These are phyloP conservation scores for Chaenocephalus aceratus DNA, from an alignment of 2,113 vertebrate genomes.

Conservation along the genomic window DNA sequence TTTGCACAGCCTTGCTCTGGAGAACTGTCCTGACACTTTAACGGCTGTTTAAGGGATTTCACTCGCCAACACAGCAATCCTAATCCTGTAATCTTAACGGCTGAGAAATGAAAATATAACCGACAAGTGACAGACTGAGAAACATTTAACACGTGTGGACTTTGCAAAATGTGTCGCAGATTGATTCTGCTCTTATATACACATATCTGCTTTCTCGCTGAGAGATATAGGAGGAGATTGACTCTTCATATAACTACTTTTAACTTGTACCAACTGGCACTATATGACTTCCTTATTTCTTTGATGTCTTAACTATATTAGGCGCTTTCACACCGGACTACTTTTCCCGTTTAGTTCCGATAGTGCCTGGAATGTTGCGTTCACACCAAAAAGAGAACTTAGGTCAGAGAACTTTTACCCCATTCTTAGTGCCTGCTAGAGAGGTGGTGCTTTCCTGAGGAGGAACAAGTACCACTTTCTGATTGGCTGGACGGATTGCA, in stretches of 20 bases:
- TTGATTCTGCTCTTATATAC: not conserved
- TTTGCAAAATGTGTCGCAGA: not conserved
- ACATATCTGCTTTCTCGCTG: not conserved
- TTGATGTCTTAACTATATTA: too few relatives aligned
- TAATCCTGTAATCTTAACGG: conserved; percentile 36
- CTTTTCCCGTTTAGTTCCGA: too few relatives aligned
- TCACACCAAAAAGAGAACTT: too few relatives aligned
- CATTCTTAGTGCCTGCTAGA: too few relatives aligned
- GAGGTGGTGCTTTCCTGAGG: too few relatives aligned
- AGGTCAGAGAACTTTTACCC: too few relatives aligned
- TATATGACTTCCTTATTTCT: too few relatives aligned
- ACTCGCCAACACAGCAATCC: conserved; percentile 26
- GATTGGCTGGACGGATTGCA: too few relatives aligned
- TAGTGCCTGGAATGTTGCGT: too few relatives aligned
- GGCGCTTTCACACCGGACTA: too few relatives aligned
- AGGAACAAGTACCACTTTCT: too few relatives aligned
- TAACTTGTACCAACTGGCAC: too few relatives aligned
- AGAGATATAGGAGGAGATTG: not conserved
- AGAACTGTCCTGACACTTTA: conserved; percentile 40
- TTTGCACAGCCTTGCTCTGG: conserved; percentile 53
- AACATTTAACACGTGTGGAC: conserved; percentile 10
- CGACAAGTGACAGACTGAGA: conserved; percentile 13
- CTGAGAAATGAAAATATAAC: conserved; percentile 18
- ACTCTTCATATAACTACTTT: not conserved
- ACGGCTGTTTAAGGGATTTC: conserved; percentile 43